These are phyloP conservation scores for Sinotaia quadrata DNA, from an alignment of 2,888 invertebrate genomes.

Conservation along the genomic window DNA sequence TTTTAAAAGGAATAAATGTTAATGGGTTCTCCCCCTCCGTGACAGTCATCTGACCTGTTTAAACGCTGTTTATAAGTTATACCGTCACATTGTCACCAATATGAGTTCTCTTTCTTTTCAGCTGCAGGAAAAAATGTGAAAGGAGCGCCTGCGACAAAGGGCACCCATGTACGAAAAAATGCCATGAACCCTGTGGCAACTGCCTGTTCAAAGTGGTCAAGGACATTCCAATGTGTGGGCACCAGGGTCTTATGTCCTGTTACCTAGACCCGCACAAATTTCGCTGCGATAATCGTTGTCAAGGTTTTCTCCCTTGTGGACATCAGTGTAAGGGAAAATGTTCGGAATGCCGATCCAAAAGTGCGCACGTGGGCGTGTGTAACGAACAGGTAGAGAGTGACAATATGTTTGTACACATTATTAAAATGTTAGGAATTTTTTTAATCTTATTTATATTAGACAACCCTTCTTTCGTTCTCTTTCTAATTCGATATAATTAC, in stretches of 20 bases:
- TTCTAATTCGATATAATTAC: too few species aligned
- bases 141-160: constrained; percentile 8
- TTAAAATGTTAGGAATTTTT: too few species aligned
- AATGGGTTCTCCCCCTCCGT: too few species aligned
- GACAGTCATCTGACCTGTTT: too few species aligned
- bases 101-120: too few species aligned
- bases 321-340: constrained; percentile 30
- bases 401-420: too few species aligned
- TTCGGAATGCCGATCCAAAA: constrained; percentile 8
- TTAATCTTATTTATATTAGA: too few species aligned
- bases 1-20: too few species aligned
- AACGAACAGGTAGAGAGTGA: constrained; percentile 13
- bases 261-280: constrained; percentile 9
- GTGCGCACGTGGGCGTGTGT: constrained; percentile 8
- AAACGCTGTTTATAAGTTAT: too few species aligned
- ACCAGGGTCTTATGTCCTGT: constrained; percentile 55
- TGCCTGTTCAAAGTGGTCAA: constrained; percentile 53
- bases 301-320: constrained; percentile 22
- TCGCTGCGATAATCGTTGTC: constrained; percentile 15
- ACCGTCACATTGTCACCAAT: too few species aligned
- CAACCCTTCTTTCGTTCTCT: too few species aligned
- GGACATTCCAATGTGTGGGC: constrained; percentile 58
- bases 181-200: constrained; percentile 45
- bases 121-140: constrained; percentile 18
- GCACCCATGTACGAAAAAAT: constrained; percentile 22